Evolutionary conservation across 2,113 vertebrate species (phyloP), one percentile per base, ranked within the genome.

Genomic region (Phoenicopterus ruber): DNA sequence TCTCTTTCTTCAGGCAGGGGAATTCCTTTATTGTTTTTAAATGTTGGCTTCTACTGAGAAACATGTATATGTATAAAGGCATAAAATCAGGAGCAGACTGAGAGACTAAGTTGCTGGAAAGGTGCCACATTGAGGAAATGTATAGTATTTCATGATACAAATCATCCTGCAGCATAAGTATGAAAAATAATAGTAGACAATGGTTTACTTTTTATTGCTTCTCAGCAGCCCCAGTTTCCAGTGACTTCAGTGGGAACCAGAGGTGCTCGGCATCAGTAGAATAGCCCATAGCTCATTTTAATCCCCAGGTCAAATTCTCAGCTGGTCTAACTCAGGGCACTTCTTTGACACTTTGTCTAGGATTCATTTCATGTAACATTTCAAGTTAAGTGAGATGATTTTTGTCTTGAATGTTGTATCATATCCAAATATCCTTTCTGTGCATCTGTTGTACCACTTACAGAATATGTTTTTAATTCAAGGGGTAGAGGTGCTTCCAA

Each of bases 1-100:
- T 86, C n/a, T 67, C 58, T 82, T 90, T 77, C 72, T 97, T 94
- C 44, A 91, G 87, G 84, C 88, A 80, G 74, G 80, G 86, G 32
- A 95, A 94, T 94, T 97, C 67, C 66, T 95, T 82, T 74, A 82
- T 89, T 95, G 61, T 91, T 97, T 96, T 93, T 66, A 83, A 85
- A 73, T 73, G 82, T 54, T 95, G 89, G 46, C 42, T 69, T 78
- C 78, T 85, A 38, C 49, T 77, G 62, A 88, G 74, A 89, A 95
- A 73, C 82, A 70, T 82, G 17, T 80, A 69, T 87, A 42, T 73
- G 44, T 87, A 49, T 78, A 87, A 82, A 89, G 62, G 94, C 94
- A 87, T 80, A 89, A 96, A 95, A 95, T 77, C 38, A 74, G 73
- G 69, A 88, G 78, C 93, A 90, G 83, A 71, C 81, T 78, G 57